These are phyloP conservation scores for Python bivittatus DNA, from an alignment of 2,113 vertebrate genomes.

Conservation along the genomic window DNA sequence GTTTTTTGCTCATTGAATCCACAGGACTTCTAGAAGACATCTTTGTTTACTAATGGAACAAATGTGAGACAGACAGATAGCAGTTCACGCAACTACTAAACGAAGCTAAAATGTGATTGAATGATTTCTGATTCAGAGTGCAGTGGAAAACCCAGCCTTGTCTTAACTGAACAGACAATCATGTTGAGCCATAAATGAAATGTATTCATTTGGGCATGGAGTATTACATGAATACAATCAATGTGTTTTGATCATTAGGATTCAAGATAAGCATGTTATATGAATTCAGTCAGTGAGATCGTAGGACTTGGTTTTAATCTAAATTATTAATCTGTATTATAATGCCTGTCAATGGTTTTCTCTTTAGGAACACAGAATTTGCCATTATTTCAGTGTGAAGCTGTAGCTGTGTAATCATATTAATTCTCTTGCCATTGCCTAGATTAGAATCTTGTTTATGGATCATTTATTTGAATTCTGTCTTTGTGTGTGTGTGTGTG, in stretches of 20 bases:
- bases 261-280: not conserved
- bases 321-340: not conserved
- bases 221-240: not conserved
- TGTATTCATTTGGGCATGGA: not conserved
- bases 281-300: not conserved
- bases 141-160: not conserved
- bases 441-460: constrained; percentile 21
- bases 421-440: not conserved
- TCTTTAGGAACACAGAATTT: not conserved
- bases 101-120: not conserved
- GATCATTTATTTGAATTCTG: not conserved
- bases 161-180: not conserved
- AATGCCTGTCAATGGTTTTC: fast-evolving
- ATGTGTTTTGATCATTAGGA: not conserved
- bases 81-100: not conserved
- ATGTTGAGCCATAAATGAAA: not conserved
- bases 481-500: constrained; percentile 8
- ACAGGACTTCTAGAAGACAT: not conserved
- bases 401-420: not conserved
- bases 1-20: not conserved
- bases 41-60: not conserved
- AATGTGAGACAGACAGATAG: constrained; percentile 5
- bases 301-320: constrained; percentile 3
- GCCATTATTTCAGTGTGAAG: not conserved
- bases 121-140: not conserved